Base-by-base conservation (phyloP, 2,888 invertebrate species). In the Romanomermis culicivorax region DNA sequence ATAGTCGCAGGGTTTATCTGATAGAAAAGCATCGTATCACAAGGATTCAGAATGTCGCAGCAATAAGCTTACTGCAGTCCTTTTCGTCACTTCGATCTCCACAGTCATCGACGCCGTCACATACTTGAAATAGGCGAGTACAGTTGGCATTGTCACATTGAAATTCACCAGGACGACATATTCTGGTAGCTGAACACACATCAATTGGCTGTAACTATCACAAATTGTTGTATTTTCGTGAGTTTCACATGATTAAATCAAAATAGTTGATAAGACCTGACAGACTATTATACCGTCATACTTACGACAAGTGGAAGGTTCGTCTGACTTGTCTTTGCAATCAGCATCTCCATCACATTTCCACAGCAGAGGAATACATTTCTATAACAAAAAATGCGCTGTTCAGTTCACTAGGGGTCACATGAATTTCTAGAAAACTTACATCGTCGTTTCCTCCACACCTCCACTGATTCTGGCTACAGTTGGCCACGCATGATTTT, bases 251-350 rank as follows among this genome's bases (percentile, higher is more conserved):
- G n/a, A n/a, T 45, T 7, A 45, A 45, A 45, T 20, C 3, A 53
- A n/a, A n/a, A n/a, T n/a, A n/a, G n/a, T n/a, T n/a, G n/a, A n/a
- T n/a, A n/a, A n/a, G n/a, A n/a, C n/a, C n/a, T n/a, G n/a, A n/a
- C n/a, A n/a, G n/a, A n/a, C n/a, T n/a, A n/a, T n/a, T n/a, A n/a
- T n/a, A n/a, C n/a, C n/a, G n/a, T n/a, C n/a, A n/a, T n/a, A n/a
- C n/a, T 27, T 36, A 56, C 56, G 56, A 51, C 56, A 56, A 2
- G 29, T 43, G n/a, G 26, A 27, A 14, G 64, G 65, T 59, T 97
- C 95, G 66, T 97, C 95, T 7, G 85, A 85, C n/a, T 88, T 89
- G 67, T 93, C 91, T 0, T 85, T 85, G 68, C 95, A 97, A 69
- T 95, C 93, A 65, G 87, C 85, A 68, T 88, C 86, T 1, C 86